These are phyloP conservation scores for Drepanosiphum platanoidis DNA, from an alignment of 2,888 invertebrate species.

Conservation along the genomic window DNA sequence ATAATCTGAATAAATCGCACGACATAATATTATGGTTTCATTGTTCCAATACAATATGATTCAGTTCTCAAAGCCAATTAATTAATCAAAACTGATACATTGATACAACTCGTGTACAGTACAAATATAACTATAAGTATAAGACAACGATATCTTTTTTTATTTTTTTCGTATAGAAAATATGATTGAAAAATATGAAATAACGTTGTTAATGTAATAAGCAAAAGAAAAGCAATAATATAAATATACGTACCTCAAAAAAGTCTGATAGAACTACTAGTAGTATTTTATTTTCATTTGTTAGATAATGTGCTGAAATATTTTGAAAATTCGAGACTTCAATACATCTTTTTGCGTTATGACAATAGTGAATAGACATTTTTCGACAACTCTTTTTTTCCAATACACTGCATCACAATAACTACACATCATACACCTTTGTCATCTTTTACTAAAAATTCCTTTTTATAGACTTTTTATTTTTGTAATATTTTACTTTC, in stretches of 20 bases:
- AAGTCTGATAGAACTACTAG: not conserved
- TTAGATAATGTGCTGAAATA: constrained; percentile 16
- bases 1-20: too few relatives aligned
- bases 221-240: constrained; percentile 1
- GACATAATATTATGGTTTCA: too few relatives aligned
- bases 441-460: constrained; percentile 34
- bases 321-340: constrained; percentile 38
- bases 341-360: constrained; percentile 31
- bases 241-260: not conserved
- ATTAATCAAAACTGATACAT: too few relatives aligned
- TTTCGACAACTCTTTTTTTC: constrained; percentile 36
- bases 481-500: constrained; percentile 40
- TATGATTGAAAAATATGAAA: constrained; percentile 15
- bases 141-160: too few relatives aligned
- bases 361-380: constrained; percentile 22
- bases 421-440: constrained; percentile 49
- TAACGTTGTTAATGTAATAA: not conserved
- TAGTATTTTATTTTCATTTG: constrained; percentile 39
- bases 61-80: too few relatives aligned
- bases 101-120: too few relatives aligned
- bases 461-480: constrained; percentile 23
- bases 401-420: constrained; percentile 45
- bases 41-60: too few relatives aligned
- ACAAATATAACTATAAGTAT: too few relatives aligned
- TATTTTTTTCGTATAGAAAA: not conserved